phyloP scores from a whole-genome alignment of 2,888 invertebrate species.

The Gonocerus acuteangulatus region DNA sequence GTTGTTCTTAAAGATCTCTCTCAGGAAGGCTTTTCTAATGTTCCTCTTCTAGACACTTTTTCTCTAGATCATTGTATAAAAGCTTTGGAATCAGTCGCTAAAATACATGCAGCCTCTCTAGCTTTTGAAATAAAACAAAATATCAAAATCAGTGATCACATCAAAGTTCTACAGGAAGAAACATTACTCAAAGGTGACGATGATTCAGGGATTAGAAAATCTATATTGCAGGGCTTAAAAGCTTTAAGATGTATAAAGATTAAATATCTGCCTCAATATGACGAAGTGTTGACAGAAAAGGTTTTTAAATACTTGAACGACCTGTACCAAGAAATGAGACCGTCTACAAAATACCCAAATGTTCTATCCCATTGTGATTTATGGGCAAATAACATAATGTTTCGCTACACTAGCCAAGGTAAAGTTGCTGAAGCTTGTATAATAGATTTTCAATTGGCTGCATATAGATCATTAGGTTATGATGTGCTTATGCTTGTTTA shows the following conservation, averaged over 20 bases:
- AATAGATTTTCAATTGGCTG: conserved; percentile 26
- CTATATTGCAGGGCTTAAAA: neutral
- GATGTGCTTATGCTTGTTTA: conserved; percentile 16
- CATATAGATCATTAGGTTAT: conserved; percentile 13
- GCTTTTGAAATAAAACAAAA: conserved; percentile 9
- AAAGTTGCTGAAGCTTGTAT: conserved; percentile 12
- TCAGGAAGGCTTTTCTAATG: conserved; percentile 10
- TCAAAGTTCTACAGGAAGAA: conserved; percentile 11
- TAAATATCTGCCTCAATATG: neutral
- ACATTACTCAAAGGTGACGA: conserved; percentile 17
- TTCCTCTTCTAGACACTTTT: neutral
- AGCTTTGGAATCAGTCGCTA: conserved; percentile 13
- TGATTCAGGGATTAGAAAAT: neutral
- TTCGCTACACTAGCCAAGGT: conserved; percentile 4
- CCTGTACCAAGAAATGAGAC: neutral
- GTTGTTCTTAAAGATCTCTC: conserved; percentile 27
- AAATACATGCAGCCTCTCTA: conserved; percentile 25
- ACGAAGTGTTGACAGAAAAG: neutral
- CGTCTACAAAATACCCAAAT: neutral
- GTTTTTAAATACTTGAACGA: neutral
- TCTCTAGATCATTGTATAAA: conserved; percentile 13
- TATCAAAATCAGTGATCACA: neutral
- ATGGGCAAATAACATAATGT: conserved; percentile 29
- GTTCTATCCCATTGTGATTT: conserved; percentile 26
- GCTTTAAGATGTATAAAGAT: neutral